Base-by-base conservation (phyloP, 2,113 vertebrate genomes). In the Trinectes maculatus region DNA sequence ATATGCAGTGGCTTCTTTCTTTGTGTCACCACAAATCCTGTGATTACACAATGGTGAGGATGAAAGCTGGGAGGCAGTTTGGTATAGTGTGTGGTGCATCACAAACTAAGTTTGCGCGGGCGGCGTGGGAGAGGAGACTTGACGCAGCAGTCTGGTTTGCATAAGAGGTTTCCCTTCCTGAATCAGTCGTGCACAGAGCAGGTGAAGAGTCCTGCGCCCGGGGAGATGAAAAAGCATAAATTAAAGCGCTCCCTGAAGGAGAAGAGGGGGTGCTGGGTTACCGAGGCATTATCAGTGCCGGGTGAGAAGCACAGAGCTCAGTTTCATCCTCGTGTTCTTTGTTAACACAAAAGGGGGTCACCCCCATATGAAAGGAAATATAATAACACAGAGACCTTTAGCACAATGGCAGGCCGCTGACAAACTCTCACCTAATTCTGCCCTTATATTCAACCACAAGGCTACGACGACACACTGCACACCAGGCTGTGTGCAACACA, bases 271-370 rank as follows among this genome's bases (percentile, higher is more conserved):
- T 74, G 83, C 74, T 71, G 84, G 85, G 84, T 88, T 84, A 87
- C 74, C 51, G 18, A 68, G 71, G 85, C 80, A 85, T 85, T 91
- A 92, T 91, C 89, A 88, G 88, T 55, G 13, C n/a, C 40, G 78
- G 83, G 80, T 74, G 87, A 87, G 84, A 78, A 77, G 85, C 80
- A 74, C 72, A 72, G 81, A 86, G 89, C 90, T 90, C 91, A 81
- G 87, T 93, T 92, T 92, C 89, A 92, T 89, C 86, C 86, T 74
- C 58, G 36, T 84, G 84, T 89, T 90, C 87, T 92, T 92, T 93
- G 91, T 92, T 89, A 88, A 89, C 89, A 92, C 89, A 90, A 92
- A n/a, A 89, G 90, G 88, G 76, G 91, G 90, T 91, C 89, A 92
- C 89, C 88, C 89, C 86, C 71, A 73, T 89, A 84, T 86, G 86